Evolutionary conservation across 1,140 invertebrate species (phyloP).

Genomic region (Polypedilum pembai): DNA sequence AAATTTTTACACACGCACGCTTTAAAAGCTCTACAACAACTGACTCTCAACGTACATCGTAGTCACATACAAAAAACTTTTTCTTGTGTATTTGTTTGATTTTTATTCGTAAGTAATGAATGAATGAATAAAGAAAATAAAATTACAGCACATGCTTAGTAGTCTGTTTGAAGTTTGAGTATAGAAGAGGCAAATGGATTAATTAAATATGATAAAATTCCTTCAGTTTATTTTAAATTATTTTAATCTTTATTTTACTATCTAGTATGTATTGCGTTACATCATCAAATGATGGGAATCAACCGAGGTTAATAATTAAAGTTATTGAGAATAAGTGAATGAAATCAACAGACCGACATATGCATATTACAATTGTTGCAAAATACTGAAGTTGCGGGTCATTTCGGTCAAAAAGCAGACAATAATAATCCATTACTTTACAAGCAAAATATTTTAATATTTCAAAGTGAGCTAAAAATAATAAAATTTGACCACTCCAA

Average conservation of each 20-base stretch:
- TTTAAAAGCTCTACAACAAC: neutral
- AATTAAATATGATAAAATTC: conserved; percentile 20
- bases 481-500: too few relatives aligned
- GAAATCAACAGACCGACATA: too few relatives aligned
- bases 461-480: too few relatives aligned
- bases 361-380: too few relatives aligned
- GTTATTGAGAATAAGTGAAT: too few relatives aligned
- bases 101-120: conserved; percentile 10
- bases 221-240: neutral
- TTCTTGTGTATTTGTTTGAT: neutral
- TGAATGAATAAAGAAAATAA: neutral
- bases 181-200: neutral
- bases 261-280: neutral
- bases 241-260: neutral
- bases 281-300: too few relatives aligned
- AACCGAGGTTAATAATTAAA: too few relatives aligned
- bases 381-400: too few relatives aligned
- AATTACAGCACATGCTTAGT: neutral
- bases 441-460: too few relatives aligned
- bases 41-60: neutral
- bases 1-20: neutral
- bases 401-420: too few relatives aligned
- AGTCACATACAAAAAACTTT: neutral
- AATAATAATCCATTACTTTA: too few relatives aligned
- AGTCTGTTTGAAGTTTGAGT: neutral